Conservation (phyloP, 1,140 invertebrate genomes). For the Plutomurus gul region DNA sequence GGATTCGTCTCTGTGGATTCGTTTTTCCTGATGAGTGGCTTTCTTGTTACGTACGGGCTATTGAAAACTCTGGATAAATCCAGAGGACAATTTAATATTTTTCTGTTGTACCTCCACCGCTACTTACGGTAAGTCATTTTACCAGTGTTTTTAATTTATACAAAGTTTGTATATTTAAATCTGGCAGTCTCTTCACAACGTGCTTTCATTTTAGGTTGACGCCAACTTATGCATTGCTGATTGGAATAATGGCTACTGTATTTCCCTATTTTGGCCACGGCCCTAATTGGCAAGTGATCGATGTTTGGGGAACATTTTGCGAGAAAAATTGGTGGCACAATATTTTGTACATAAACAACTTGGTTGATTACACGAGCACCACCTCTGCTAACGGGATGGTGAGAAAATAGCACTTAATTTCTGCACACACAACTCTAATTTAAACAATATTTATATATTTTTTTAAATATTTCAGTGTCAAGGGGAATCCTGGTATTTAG, state of each 20-base stretch:
- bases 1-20: constrained; percentile 62
- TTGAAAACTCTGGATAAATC: constrained; percentile 69
- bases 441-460: not conserved
- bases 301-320: constrained; percentile 24
- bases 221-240: constrained; percentile 69
- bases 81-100: constrained; percentile 65
- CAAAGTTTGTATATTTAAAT: not conserved
- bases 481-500: constrained; percentile 80
- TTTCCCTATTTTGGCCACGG: constrained; percentile 54
- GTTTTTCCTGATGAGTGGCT: constrained; percentile 64
- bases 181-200: not conserved
- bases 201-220: constrained; percentile 68
- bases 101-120: constrained; percentile 63
- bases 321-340: constrained; percentile 45
- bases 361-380: constrained; percentile 65
- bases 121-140: no score
- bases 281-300: constrained; percentile 35
- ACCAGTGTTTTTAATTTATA: not conserved
- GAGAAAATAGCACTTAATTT: constrained; percentile 89
- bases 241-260: constrained; percentile 70
- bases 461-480: constrained; percentile 66
- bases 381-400: constrained; percentile 69
- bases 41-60: constrained; percentile 62
- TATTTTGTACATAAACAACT: constrained; percentile 67
- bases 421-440: no score